Evolutionary conservation across 2,888 invertebrate species (phyloP).

Genomic region (Drosophila longiperda): DNA sequence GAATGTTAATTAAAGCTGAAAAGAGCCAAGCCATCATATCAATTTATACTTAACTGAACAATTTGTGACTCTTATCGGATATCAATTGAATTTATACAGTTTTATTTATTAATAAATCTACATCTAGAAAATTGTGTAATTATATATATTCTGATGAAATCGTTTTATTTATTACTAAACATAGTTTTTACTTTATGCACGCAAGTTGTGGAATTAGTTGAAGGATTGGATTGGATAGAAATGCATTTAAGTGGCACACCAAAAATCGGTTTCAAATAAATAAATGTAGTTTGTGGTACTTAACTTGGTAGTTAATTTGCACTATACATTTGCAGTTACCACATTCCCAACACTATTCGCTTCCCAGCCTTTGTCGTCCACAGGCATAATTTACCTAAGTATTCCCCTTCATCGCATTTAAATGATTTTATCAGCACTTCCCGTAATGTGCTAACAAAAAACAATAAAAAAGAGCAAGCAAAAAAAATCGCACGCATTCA

Average conservation of each 20-base stretch:
- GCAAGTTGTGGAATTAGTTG: not conserved
- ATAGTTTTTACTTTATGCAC: not conserved
- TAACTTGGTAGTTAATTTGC: not conserved
- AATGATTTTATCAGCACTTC: slow-evolving; percentile 63
- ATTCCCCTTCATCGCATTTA: slow-evolving; percentile 3
- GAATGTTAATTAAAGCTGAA: not conserved
- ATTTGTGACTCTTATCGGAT: not conserved
- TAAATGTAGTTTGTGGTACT: not conserved
- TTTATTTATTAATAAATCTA: not conserved
- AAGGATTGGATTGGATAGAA: not conserved
- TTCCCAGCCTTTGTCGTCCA: slow-evolving; percentile 6
- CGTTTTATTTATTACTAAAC: not conserved
- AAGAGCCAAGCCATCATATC: not conserved
- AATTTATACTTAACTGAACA: not conserved
- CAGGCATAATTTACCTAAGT: slow-evolving; percentile 53
- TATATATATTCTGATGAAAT: not conserved
- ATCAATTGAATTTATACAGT: not conserved
- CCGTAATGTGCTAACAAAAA: slow-evolving; percentile 45
- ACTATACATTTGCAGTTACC: not conserved
- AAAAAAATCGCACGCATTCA: slow-evolving; percentile 63
- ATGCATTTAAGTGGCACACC: not conserved
- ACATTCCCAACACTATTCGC: not conserved
- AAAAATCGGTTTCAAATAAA: not conserved
- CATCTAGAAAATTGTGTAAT: no score
- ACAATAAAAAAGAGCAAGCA: not conserved